Conservation (phyloP, 2,113 vertebrate genomes). For the Apteryx owenii region DNA sequence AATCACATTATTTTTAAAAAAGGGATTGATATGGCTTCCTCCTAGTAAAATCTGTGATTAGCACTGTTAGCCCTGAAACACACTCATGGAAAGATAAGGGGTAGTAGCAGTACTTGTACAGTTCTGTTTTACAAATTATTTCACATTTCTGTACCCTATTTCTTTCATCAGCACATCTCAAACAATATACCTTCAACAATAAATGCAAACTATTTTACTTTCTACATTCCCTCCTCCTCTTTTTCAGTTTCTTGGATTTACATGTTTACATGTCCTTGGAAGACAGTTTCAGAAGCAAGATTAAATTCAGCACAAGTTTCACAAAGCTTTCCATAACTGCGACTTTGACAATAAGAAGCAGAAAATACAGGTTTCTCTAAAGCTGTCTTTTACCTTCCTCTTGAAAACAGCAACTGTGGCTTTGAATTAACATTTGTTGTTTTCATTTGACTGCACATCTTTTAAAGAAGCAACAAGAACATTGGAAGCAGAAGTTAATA, state of each 20-base stretch:
- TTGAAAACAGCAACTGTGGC: conserved; percentile 1
- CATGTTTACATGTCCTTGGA: not conserved
- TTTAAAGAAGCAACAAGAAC: not conserved
- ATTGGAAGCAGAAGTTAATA: not conserved
- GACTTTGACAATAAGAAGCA: conserved; percentile 11
- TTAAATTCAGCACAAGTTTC: not conserved
- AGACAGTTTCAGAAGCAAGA: not conserved
- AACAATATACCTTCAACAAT: not conserved
- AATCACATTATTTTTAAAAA: not conserved
- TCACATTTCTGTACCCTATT: not conserved
- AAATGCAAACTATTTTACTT: not conserved
- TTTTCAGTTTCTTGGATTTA: not conserved
- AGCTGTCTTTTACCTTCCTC: not conserved
- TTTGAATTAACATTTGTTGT: not conserved
- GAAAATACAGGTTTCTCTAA: conserved; percentile 2
- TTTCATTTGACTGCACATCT: conserved; percentile 17
- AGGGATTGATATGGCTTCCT: not conserved
- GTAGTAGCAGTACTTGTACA: not conserved
- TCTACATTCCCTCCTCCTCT: not conserved
- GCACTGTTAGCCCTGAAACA: not conserved
- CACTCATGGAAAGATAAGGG: not conserved
- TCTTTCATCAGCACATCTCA: not conserved
- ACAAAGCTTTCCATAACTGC: not conserved
- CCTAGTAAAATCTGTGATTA: not conserved
- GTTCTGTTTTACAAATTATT: not conserved